Base-by-base conservation (phyloP, 2,113 vertebrate genomes). In the Gopherus evgoodei region DNA sequence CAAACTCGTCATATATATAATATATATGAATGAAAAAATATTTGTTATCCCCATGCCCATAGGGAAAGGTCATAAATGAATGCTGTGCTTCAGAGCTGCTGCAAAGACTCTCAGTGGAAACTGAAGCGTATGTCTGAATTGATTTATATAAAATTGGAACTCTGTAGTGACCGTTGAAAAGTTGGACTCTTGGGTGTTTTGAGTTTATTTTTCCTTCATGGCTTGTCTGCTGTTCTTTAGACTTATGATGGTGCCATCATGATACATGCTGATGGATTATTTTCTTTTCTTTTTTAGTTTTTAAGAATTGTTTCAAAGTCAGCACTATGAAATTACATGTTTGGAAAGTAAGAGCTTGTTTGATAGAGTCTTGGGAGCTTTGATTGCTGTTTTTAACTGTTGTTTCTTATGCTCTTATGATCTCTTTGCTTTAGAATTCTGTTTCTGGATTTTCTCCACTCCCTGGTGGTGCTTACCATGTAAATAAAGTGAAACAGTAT, bases 281-380 rank as follows among this genome's bases (percentile, higher is more conserved):
- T 95, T 93, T 89, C 83, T 86, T 95, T 54, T 38, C 44, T 29
- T 22, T 65, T 95, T 95, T 83, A 69, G 86, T 95, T 53, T 93
- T 79, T 86, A 91, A 91, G 59, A 88, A 88, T 79, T 42, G 1
- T 92, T 91, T 93, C 49, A 14, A 95, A 97, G 76, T 92, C 47
- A 81, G 25, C 42, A 25, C 93, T 95, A 90, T 95, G 94, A 93
- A 95, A 86, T 94, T 72, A 90, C 25, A 44, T 65, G n/a, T 95
- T 97, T 96, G 44, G 83, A 96, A 97, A 95, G 2, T 87, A 56
- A 21, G 88, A 93, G 50, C 80, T 94, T 95, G 72, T n/a, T n/a
- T 84, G 83, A 88, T 42, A 50, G 49, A 65, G 44, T 88, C 93
- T 94, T 90, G 86, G 86, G 83, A 93, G 89, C 95, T 88, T 50